Evolutionary conservation across 53 echinoderm and acorn worm genomes (phyloP), one percentile per base, ranked within the genome.

Genomic region (Actinopyga echinites): DNA sequence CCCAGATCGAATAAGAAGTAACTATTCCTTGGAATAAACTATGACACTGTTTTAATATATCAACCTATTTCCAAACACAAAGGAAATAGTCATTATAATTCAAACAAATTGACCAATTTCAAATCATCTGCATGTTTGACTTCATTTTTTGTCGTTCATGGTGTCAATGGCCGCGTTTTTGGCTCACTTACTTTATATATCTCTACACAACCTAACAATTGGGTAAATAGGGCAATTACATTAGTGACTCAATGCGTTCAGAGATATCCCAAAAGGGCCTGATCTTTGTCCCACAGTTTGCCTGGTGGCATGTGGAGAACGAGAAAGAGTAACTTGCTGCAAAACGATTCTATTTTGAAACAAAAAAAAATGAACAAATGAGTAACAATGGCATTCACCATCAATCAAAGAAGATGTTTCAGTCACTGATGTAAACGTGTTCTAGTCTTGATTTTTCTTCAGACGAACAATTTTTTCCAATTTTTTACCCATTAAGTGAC

Each of bases 151-250:
- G 77, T 75, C 25, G 77, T 52, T 75, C 77, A 75, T 55, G 77
- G 49, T 75, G 77, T 75, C 77, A 75, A 75, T 75, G 77, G 77
- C 77, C 77, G 45, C 77, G 53, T 75, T 75, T 55, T 68, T 31
- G 6, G 31, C n/a, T 35, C 31, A 8, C 11, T 69, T 71, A n/a
- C 43, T 71, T 71, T 71, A 3, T 29, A n/a, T 71, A 42, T 40
- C 66, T 30, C 43, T 30, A 25, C 31, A 30, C 5, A 54, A 56
- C 20, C 52, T 29, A 77, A 32, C 77, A 77, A 55, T 30, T 77
- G 77, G 77, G 77, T 77, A 77, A 77, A 53, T 53, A 56, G 77
- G 77, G 56, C 77, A 77, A 77, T 77, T 77, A 77, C 77, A 77
- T 77, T 77, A 77, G 77, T 77, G 54, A 56, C 53, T 77, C 77